Evolutionary conservation across 2,113 vertebrate genomes (phyloP), one percentile per base, ranked within the genome.

Genomic region (Calyptommatus sinebrachiatus): DNA sequence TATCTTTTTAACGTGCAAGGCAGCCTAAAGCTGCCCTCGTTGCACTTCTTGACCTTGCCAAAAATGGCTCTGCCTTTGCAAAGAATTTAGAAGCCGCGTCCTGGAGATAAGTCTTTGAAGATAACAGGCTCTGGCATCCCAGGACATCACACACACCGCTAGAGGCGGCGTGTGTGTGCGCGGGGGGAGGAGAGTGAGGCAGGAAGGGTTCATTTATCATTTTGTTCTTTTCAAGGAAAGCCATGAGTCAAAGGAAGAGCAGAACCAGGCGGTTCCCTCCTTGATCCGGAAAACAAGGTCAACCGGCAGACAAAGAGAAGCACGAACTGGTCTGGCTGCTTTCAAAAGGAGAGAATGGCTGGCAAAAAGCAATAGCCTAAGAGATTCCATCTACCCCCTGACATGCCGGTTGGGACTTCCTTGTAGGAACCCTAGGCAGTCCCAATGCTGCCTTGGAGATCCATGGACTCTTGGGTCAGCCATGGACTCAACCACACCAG

Each of bases 311-410:
- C 81, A 75, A 16, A 46, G 41, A 12, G 5, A 6, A 1, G 29
- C 11, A 9, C 11, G 53, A 61, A 67, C 1, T 2, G 78, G 76
- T 57, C 60, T 10, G 35, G 67, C 81, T 3, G 0, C 76, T 6
- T 0, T 26, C n/a, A n/a, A 28, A 2, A 20, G 11, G 50, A 21
- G 4, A 28, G 12, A 8, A 22, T 14, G 18, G 35, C 20, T 21
- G 11, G 24, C n/a, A 22, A 35, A 11, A 41, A 1, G 8, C 9
- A 50, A 8, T 8, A 46, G n/a, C 5, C 65, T 8, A 5, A 24
- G 20, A 10, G 21, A 74, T 12, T 29, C 31, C 1, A 8, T 8
- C 12, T 68, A 18, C 10, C 29, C 29, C 28, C 18, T 7, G 22
- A 24, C 7, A 22, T 61, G 16, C 16, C 21, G 60, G 60, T 22